Evolutionary conservation across 2,888 invertebrate genomes (phyloP).

Genomic region (Atrina japonica): DNA sequence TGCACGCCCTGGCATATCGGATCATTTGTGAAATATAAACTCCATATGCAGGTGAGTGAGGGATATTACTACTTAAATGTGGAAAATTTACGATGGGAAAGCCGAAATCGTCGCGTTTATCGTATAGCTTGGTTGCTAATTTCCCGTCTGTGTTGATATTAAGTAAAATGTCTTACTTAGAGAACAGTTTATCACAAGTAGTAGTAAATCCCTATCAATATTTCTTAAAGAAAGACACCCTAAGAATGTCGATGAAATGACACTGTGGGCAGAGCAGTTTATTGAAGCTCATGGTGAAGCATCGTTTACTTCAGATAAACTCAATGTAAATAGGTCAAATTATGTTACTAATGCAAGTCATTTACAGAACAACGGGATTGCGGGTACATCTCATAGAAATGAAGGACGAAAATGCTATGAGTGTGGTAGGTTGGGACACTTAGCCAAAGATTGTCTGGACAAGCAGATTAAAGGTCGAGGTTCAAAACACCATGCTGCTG

Average conservation of each 20-base stretch:
- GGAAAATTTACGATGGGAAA: too few species aligned
- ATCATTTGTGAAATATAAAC: too few species aligned
- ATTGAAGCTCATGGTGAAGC: slow-evolving; percentile 31
- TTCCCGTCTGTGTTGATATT: too few species aligned
- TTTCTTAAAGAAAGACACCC: slow-evolving; percentile 33
- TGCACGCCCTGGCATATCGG: too few species aligned
- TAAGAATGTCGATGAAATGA: slow-evolving; percentile 10
- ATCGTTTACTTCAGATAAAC: slow-evolving; percentile 1
- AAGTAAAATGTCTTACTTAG: too few species aligned
- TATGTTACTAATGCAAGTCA: too few species aligned
- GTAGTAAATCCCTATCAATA: slow-evolving; percentile 6
- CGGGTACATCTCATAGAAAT: neutral
- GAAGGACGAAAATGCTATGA: slow-evolving; percentile 17
- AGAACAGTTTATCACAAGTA: slow-evolving; percentile 30
- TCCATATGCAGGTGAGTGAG: too few species aligned
- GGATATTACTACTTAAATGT: too few species aligned
- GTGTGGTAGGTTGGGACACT: slow-evolving; percentile 9
- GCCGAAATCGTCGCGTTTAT: too few species aligned
- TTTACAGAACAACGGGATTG: too few species aligned
- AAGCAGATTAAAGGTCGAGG: neutral
- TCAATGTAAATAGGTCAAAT: neutral
- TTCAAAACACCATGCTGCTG: too few species aligned
- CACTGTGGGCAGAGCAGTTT: slow-evolving; percentile 32
- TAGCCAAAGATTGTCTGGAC: slow-evolving; percentile 15
- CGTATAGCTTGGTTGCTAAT: too few species aligned